Evolutionary conservation across 1,140 invertebrate species (phyloP), one percentile per base, ranked within the genome.

Genomic region (Drosophila persimilis): DNA sequence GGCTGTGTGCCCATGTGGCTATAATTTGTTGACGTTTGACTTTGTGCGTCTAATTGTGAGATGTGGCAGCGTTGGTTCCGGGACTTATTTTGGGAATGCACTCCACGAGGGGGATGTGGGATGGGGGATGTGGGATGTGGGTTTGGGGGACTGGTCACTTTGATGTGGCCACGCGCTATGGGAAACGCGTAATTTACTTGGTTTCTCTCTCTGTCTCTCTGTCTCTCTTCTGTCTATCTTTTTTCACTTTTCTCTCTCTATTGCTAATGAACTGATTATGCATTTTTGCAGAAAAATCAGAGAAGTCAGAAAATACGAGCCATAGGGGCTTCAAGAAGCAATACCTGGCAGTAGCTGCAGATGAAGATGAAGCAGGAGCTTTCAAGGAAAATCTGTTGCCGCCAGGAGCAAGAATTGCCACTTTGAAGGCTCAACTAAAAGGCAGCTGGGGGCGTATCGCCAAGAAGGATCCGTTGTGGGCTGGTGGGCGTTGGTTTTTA

Each of bases 1-100:
- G 56, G 46, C 61, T 88, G 83, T 77, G 67, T 80, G 78, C 52
- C 83, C 83, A 88, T 88, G 83, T 88, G 83, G 78, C 78, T 88
- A 88, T 88, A 88, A 88, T 88, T 88, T 88, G 83, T 88, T 88
- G 83, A 88, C 83, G 83, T 88, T 88, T 88, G 84, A 89, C 83
- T 88, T 88, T 88, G 78, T 88, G 83, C 83, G 83, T 88, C 74
- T 88, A 88, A 88, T 86, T 86, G 81, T 85, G 73, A 85, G 67
- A 72, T 69, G 69, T 70, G 65, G 83, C 57, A 70, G 65, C 56
- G 29, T 46, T 51, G 41, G 26, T 41, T 17, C 20, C 53, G 50
- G 8, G 15, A 69, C 64, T 69, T 73, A 71, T 73, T 41, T 46
- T 52, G 64, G 50, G 59, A 78, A 79, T 84, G 80, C 75, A 83